phyloP scores from a whole-genome alignment of 2,888 invertebrate genomes.

The Stenurella melanura region DNA sequence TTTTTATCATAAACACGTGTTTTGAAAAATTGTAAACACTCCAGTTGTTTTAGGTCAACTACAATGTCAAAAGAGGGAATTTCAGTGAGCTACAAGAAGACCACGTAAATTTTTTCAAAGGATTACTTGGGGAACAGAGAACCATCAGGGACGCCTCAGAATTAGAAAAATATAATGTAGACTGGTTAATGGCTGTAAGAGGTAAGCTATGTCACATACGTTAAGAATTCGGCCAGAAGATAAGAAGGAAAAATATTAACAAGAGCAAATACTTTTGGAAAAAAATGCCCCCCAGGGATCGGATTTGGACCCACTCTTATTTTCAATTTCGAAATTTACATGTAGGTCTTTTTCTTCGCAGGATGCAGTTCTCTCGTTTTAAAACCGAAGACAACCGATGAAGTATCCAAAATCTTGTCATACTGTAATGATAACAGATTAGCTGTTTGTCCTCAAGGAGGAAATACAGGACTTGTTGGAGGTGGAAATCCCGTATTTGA shows the following conservation, averaged over 20 bases:
- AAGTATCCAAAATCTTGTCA: constrained; percentile 89
- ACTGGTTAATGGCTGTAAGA: constrained; percentile 89
- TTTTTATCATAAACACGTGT: no score
- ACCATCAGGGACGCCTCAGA: constrained; percentile 86
- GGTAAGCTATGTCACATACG: constrained; percentile 75
- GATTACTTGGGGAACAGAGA: constrained; percentile 78
- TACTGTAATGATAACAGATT: constrained; percentile 89
- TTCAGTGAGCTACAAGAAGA: constrained; percentile 76
- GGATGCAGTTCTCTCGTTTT: constrained; percentile 89
- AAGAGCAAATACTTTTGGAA: no score
- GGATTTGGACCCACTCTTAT: no score
- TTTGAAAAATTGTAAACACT: not conserved
- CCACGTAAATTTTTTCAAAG: constrained; percentile 80
- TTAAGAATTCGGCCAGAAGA: not conserved
- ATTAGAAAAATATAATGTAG: constrained; percentile 87
- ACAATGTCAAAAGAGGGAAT: constrained; percentile 78
- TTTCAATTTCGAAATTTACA: no score
- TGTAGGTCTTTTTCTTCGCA: constrained; percentile 65
- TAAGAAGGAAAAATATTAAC: no score
- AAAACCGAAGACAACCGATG: constrained; percentile 89
- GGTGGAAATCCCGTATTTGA: constrained; percentile 98
- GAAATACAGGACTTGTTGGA: constrained; percentile 96
- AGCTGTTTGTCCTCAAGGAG: constrained; percentile 96
- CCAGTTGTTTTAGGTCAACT: constrained; percentile 75
- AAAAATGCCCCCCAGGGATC: no score